Percentiles rank a stretch among this genome's conserved stretches.
These are phyloP conservation scores for Caenorhabditis imperialis DNA, from an alignment of 2,888 invertebrate genomes.

Conservation along the genomic window DNA sequence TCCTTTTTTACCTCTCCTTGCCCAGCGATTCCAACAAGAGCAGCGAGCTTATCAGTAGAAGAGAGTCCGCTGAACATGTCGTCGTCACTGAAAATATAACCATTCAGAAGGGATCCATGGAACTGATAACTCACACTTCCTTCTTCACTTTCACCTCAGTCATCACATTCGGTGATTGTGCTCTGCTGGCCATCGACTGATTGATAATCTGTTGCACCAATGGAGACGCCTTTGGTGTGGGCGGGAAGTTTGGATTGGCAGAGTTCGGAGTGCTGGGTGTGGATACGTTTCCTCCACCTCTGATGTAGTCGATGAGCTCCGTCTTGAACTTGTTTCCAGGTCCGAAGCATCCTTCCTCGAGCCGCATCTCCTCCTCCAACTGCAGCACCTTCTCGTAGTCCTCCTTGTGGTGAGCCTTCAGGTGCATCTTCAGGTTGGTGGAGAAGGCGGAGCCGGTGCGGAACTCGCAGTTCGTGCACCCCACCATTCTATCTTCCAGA, in stretches of 20 bases:
- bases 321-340: slow-evolving; percentile 69
- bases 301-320: slow-evolving; percentile 68
- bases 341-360: slow-evolving; percentile 68
- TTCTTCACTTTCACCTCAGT: slow-evolving; percentile 40
- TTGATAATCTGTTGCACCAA: slow-evolving; percentile 67
- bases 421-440: slow-evolving; percentile 75
- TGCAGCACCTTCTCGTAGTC: slow-evolving; percentile 69
- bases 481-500: slow-evolving; percentile 74
- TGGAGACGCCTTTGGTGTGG: slow-evolving; percentile 59
- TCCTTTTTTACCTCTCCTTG: slow-evolving; percentile 21
- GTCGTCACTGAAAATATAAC: slow-evolving; percentile 47
- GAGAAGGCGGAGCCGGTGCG: slow-evolving; percentile 73
- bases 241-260: slow-evolving; percentile 6
- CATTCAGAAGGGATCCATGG: no score
- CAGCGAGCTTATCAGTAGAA: slow-evolving; percentile 66
- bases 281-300: slow-evolving; percentile 69
- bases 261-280: slow-evolving; percentile 54
- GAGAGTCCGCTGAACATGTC: slow-evolving; percentile 59
- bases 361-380: slow-evolving; percentile 69
- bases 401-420: slow-evolving; percentile 74
- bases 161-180: slow-evolving; percentile 27
- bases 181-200: slow-evolving; percentile 52
- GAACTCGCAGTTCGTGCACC: slow-evolving; percentile 74
- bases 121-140: slow-evolving; percentile 47
- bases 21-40: slow-evolving; percentile 61